A percentile compares a stretch with the other conserved stretches of the same genome.
Conservation (phyloP, 1,140 invertebrate genomes). For the Tyrophagus putrescentiae region DNA sequence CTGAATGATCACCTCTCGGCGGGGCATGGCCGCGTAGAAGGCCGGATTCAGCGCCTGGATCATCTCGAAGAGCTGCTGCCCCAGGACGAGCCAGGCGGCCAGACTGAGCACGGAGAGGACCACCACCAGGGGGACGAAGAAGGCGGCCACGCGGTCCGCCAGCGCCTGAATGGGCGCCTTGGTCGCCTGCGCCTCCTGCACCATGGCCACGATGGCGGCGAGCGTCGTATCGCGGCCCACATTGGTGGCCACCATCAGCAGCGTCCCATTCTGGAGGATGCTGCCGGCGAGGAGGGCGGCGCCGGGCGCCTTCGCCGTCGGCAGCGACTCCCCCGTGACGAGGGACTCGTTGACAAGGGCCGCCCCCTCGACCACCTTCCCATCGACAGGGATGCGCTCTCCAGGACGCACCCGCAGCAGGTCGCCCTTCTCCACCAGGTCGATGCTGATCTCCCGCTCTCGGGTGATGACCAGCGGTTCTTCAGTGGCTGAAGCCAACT, state of each 20-base stretch:
- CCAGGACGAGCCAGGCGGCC: constrained; percentile 70
- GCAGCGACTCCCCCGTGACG: constrained; percentile 98
- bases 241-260: constrained; percentile 80
- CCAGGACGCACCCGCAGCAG: constrained; percentile 84
- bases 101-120: constrained; percentile 66
- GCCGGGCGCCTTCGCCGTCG: constrained; percentile 70
- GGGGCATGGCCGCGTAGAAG: constrained; percentile 34
- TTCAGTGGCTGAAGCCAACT: background rate
- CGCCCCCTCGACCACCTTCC: constrained; percentile 68
- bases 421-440: constrained; percentile 87
- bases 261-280: constrained; percentile 82
- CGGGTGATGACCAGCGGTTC: constrained; percentile 31
- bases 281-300: constrained; percentile 84
- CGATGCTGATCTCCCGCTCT: constrained; percentile 70
- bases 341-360: constrained; percentile 91
- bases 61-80: constrained; percentile 32
- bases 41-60: constrained; percentile 10
- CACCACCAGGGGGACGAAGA: constrained; percentile 90
- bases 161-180: constrained; percentile 94
- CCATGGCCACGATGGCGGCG: constrained; percentile 60
- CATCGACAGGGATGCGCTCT: constrained; percentile 88
- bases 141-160: constrained; percentile 86
- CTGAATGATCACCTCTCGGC: constrained; percentile 58
- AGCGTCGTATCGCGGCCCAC: constrained; percentile 89
- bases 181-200: constrained; percentile 93